phyloP scores from a whole-genome alignment of 2,888 invertebrate species.

The Lasius platythorax region DNA sequence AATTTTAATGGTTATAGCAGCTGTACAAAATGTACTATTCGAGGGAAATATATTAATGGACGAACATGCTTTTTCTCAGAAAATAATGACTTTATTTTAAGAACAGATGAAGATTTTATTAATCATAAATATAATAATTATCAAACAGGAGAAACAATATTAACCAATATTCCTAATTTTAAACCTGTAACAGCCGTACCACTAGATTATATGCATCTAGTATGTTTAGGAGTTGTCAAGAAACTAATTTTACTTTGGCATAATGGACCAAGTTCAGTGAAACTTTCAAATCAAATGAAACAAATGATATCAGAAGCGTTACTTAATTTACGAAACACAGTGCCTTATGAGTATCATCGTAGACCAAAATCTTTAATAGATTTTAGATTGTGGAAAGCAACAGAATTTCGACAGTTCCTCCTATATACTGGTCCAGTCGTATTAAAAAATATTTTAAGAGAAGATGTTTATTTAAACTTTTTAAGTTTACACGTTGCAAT shows the following conservation, averaged over 20 bases:
- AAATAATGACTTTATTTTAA: neutral
- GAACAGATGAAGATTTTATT: neutral
- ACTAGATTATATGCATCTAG: neutral
- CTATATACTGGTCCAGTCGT: neutral
- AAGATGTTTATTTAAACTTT: conserved; percentile 15
- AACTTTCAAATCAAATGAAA: neutral
- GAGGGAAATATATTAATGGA: neutral
- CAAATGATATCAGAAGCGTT: neutral
- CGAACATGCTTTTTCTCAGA: no score
- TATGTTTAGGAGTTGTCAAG: conserved; percentile 12
- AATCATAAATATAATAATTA: neutral
- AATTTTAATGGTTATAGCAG: neutral
- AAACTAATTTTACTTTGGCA: conserved; percentile 24
- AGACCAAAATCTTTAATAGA: conserved; percentile 3
- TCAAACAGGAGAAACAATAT: conserved; percentile 16
- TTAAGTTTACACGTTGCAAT: conserved; percentile 9
- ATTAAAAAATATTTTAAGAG: conserved; percentile 9
- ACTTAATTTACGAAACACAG: neutral
- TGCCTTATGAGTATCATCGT: neutral
- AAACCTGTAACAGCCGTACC: conserved; percentile 3
- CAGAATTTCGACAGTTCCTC: conserved; percentile 4
- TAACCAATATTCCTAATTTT: conserved; percentile 1
- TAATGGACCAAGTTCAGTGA: neutral
- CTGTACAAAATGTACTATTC: neutral
- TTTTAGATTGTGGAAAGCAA: conserved; percentile 13